phyloP scores from a whole-genome alignment of 2,113 vertebrate genomes.

The Syngnathus scovelli region DNA sequence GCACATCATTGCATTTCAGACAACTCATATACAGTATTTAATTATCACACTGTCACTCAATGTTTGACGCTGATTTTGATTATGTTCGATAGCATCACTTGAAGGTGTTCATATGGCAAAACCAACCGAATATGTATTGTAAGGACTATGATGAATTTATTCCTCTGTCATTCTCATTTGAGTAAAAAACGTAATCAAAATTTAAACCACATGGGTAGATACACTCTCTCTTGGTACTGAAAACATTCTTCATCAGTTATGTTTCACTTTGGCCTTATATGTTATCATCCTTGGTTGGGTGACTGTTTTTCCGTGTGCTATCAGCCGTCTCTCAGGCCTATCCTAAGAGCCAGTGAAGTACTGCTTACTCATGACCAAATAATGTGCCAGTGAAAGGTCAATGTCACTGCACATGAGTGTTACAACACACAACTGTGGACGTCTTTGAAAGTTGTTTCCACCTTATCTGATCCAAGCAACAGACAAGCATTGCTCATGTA shows the following conservation, averaged over 20 bases:
- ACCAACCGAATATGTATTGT: background rate
- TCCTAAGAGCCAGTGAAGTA: slow-evolving; percentile 50
- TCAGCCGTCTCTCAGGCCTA: slow-evolving; percentile 49
- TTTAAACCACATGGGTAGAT: background rate
- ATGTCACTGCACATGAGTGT: slow-evolving; percentile 36
- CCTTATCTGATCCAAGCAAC: slow-evolving; percentile 42
- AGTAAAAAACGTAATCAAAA: background rate
- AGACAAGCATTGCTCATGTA: slow-evolving; percentile 1
- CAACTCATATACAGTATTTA: too few species aligned
- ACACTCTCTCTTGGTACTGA: background rate
- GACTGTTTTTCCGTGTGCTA: slow-evolving; percentile 56
- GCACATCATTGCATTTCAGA: too few species aligned
- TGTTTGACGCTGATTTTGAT: background rate
- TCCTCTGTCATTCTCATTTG: background rate
- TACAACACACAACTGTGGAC: slow-evolving; percentile 37
- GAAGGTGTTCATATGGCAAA: background rate
- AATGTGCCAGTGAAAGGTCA: slow-evolving; percentile 48
- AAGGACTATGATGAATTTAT: background rate
- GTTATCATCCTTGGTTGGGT: slow-evolving; percentile 43
- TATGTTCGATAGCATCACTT: background rate
- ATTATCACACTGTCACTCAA: too few species aligned
- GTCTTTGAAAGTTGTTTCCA: slow-evolving; percentile 34
- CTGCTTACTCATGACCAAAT: slow-evolving; percentile 63
- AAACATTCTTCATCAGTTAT: slow-evolving; percentile 15
- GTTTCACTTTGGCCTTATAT: slow-evolving; percentile 25